Conservation (phyloP, 2,797 vertebrate genomes). For the Brotula barbata region DNA sequence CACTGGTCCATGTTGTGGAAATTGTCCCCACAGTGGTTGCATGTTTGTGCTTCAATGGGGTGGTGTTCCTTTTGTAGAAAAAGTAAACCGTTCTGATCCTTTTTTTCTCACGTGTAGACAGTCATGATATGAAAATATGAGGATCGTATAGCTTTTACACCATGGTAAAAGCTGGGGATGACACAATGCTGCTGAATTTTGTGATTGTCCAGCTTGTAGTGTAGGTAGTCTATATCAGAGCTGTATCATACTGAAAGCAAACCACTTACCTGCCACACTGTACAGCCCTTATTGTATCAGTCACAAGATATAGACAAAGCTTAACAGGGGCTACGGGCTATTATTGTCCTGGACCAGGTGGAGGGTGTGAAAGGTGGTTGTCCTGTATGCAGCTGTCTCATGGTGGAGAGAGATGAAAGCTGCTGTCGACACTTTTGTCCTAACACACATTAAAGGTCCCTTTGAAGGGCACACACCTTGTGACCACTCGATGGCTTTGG, state of each 20-base stretch:
- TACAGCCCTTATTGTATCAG: neutral
- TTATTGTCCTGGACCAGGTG: conserved; percentile 44
- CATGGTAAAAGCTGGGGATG: too few relatives aligned
- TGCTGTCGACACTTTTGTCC: conserved; percentile 62
- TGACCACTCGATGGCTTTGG: conserved; percentile 11
- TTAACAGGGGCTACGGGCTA: neutral
- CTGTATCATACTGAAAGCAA: too few relatives aligned
- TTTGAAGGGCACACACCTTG: conserved; percentile 64
- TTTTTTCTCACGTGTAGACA: too few relatives aligned
- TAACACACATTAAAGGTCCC: conserved; percentile 65
- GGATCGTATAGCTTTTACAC: too few relatives aligned
- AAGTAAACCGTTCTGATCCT: too few relatives aligned
- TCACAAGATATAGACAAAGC: neutral
- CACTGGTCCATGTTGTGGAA: conserved; percentile 13
- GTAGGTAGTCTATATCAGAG: too few relatives aligned
- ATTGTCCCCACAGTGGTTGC: conserved; percentile 7
- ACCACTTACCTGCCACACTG: neutral
- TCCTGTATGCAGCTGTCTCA: conserved; percentile 50
- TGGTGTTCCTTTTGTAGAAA: too few relatives aligned
- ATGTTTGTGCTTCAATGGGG: conserved; percentile 12
- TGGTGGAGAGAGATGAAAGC: conserved; percentile 60
- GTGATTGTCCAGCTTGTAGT: too few relatives aligned
- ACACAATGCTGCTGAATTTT: too few relatives aligned
- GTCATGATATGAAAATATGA: too few relatives aligned
- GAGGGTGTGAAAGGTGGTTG: conserved; percentile 11